Percentiles rank a stretch among this genome's conserved stretches.
phyloP scores from a whole-genome alignment of 1,140 invertebrate genomes.

The Drosophila repletoides region DNA sequence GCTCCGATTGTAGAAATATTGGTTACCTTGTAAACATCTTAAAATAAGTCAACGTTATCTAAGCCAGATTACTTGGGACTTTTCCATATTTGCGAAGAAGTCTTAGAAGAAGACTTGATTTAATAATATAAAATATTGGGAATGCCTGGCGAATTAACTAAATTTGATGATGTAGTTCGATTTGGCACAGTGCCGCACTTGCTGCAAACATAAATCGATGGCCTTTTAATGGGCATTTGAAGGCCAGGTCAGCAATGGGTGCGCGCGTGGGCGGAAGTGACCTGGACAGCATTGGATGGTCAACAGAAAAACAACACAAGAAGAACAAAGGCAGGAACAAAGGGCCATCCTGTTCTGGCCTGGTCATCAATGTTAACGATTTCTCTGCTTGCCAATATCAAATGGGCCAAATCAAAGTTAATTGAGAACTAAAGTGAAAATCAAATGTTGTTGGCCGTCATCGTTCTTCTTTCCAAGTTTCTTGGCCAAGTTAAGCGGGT shows the following conservation, averaged over 20 bases:
- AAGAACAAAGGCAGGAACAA: not conserved
- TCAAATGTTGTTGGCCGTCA: constrained; percentile 64
- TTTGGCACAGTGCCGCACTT: constrained; percentile 37
- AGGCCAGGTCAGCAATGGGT: constrained; percentile 50
- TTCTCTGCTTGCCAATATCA: constrained; percentile 56
- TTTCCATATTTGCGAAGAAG: no score
- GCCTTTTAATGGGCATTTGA: constrained; percentile 69
- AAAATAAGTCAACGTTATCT: no score
- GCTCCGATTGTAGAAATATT: no score
- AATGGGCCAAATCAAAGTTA: constrained; percentile 78
- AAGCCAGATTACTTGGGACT: no score
- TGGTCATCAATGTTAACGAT: constrained; percentile 71
- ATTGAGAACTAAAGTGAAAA: constrained; percentile 80
- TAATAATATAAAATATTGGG: no score
- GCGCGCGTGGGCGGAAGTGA: constrained; percentile 66
- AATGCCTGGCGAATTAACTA: constrained; percentile 11
- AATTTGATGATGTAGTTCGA: constrained; percentile 56
- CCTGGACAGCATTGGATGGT: constrained; percentile 52
- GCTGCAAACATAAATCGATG: constrained; percentile 60
- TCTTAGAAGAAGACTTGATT: no score
- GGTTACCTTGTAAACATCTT: no score
- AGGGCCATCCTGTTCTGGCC: not conserved
- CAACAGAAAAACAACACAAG: constrained; percentile 1
- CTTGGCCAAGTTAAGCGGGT: constrained; percentile 13
- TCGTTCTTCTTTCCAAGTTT: not conserved